These are phyloP conservation scores for Drosophila dunni DNA, from an alignment of 1,140 invertebrate genomes.

Conservation along the genomic window DNA sequence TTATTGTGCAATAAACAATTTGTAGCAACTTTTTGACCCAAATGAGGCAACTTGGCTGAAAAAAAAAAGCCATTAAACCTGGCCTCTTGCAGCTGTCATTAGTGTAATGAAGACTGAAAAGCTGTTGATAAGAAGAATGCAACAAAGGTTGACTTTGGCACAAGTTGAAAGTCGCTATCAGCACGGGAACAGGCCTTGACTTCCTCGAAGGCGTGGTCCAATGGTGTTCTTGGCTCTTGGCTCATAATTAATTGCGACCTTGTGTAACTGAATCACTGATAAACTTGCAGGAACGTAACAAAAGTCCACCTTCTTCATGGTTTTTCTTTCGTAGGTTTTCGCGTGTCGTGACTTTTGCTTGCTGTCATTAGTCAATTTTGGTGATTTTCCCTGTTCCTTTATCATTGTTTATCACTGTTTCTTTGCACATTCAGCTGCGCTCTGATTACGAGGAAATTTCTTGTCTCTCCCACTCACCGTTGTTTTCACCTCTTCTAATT, in stretches of 20 bases:
- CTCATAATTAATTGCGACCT: slow-evolving; percentile 60
- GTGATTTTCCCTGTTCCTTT: slow-evolving; percentile 17
- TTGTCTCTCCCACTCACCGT: slow-evolving; percentile 3
- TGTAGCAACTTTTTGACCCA: background rate
- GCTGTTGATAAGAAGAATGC: slow-evolving; percentile 48
- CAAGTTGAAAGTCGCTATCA: slow-evolving; percentile 51
- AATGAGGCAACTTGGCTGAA: background rate
- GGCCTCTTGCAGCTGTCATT: slow-evolving; percentile 34
- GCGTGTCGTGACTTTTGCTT: slow-evolving; percentile 11
- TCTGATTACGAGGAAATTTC: background rate
- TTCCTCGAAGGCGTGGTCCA: background rate
- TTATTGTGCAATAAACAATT: background rate
- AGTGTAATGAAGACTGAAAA: slow-evolving; percentile 44
- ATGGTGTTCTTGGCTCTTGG: slow-evolving; percentile 9
- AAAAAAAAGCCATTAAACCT: background rate
- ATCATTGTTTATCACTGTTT: slow-evolving; percentile 18
- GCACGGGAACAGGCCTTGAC: slow-evolving; percentile 39
- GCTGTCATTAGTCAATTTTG: slow-evolving; percentile 44
- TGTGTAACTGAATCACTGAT: slow-evolving; percentile 15
- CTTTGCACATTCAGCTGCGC: background rate
- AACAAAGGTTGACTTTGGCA: slow-evolving; percentile 2
- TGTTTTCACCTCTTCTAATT: slow-evolving; percentile 53
- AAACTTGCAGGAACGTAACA: slow-evolving; percentile 10
- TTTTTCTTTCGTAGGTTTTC: background rate
- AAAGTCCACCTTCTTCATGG: background rate